Evolutionary conservation across 2,113 vertebrate species (phyloP).

Genomic region (Eira barbara): DNA sequence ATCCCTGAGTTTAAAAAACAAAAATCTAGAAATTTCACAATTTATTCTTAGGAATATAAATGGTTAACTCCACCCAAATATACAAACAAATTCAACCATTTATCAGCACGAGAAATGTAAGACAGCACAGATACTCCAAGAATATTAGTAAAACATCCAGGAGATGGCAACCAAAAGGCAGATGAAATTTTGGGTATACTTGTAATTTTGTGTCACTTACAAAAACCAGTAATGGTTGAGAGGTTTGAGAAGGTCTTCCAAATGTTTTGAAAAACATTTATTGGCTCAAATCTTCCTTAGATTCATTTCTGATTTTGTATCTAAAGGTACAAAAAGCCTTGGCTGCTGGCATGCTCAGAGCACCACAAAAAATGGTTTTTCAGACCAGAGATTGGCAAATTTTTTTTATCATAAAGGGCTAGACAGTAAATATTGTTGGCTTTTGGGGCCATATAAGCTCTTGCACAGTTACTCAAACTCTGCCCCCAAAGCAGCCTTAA

Average conservation of each 20-base stretch:
- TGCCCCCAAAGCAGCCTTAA: background rate
- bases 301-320: background rate
- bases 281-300: background rate
- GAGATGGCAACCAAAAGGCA: slow-evolving; percentile 79
- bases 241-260: slow-evolving; percentile 22
- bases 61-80: slow-evolving; percentile 49
- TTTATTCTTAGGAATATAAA: slow-evolving; percentile 60
- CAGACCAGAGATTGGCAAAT: background rate
- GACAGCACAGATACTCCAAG: slow-evolving; percentile 73
- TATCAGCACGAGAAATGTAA: slow-evolving; percentile 73
- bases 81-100: slow-evolving; percentile 68
- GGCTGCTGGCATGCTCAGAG: background rate
- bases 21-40: slow-evolving; percentile 31
- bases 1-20: slow-evolving; percentile 35
- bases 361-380: background rate
- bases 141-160: slow-evolving; percentile 80
- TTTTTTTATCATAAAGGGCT: background rate
- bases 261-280: background rate
- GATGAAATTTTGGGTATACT: slow-evolving; percentile 82
- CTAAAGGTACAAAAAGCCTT: background rate
- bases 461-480: background rate
- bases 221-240: slow-evolving; percentile 31
- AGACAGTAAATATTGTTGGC: background rate
- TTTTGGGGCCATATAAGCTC: background rate
- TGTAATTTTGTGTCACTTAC: background rate